These are phyloP conservation scores for Eulemur rubriventer DNA, from an alignment of 2,797 vertebrate genomes.

Conservation along the genomic window DNA sequence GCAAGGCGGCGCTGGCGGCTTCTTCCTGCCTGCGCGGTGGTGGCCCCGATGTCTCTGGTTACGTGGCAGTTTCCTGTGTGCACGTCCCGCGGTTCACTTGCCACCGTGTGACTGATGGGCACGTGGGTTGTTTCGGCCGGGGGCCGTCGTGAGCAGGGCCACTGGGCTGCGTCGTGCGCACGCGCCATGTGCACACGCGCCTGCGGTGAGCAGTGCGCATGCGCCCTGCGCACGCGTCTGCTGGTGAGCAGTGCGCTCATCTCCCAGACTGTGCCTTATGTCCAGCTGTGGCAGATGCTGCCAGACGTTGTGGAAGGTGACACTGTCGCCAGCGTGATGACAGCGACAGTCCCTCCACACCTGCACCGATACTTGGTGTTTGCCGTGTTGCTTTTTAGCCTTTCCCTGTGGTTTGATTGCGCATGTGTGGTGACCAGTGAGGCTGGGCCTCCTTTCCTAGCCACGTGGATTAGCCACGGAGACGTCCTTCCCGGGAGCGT, in stretches of 20 bases:
- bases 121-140: not conserved
- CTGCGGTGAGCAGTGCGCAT: too few relatives aligned
- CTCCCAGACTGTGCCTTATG: not conserved
- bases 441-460: not conserved
- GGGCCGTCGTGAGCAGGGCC: not conserved
- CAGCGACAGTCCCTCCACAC: accelerated
- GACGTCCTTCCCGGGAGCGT: not conserved
- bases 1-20: accelerated
- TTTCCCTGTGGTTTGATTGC: not conserved
- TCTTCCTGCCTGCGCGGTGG: not conserved
- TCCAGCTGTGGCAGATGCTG: not conserved
- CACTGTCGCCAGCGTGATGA: accelerated
- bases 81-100: accelerated
- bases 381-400: too few relatives aligned
- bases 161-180: too few relatives aligned
- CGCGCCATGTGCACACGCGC: accelerated
- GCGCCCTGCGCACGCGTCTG: too few relatives aligned
- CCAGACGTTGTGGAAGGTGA: accelerated
- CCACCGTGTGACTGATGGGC: too few relatives aligned
- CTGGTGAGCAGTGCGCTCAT: not conserved
- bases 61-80: too few relatives aligned
- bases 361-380: too few relatives aligned
- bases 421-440: too few relatives aligned
- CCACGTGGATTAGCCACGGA: accelerated
- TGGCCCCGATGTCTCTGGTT: not conserved